These are phyloP conservation scores for Acanthacorydalis orientalis DNA, from an alignment of 2,888 invertebrate species.

Conservation along the genomic window DNA sequence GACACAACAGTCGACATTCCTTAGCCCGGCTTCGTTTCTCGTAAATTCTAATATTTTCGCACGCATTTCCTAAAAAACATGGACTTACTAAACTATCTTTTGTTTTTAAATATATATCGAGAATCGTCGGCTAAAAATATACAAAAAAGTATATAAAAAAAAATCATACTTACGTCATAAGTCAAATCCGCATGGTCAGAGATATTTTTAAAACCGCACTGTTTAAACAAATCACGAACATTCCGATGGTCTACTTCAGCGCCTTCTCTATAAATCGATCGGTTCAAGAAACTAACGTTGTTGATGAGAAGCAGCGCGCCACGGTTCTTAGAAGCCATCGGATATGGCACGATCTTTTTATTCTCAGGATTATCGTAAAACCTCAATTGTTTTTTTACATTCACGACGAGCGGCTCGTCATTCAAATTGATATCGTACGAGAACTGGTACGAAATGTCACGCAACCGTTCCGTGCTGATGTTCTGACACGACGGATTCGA, in stretches of 20 bases:
- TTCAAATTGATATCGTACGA: neutral
- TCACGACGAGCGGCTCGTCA: neutral
- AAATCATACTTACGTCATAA: constrained; percentile 20
- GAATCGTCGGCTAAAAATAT: neutral
- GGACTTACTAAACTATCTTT: too few species aligned
- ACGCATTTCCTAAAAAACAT: constrained; percentile 24
- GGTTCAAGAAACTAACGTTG: constrained; percentile 31
- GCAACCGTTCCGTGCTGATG: neutral
- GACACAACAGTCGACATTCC: constrained; percentile 39
- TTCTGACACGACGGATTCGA: neutral
- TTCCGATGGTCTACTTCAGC: constrained; percentile 41
- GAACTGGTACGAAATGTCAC: neutral
- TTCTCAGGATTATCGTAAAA: neutral
- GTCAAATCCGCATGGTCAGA: constrained; percentile 26
- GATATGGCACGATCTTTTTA: constrained; percentile 23
- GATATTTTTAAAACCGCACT: constrained; percentile 37
- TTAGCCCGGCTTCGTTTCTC: constrained; percentile 20
- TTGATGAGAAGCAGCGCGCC: constrained; percentile 38
- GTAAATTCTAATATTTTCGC: constrained; percentile 27
- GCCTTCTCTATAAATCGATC: constrained; percentile 31
- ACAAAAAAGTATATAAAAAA: neutral
- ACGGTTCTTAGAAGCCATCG: constrained; percentile 31
- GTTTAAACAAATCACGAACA: constrained; percentile 37
- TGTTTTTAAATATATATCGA: neutral
- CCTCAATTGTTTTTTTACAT: neutral